A percentile compares a stretch with the other conserved stretches of the same genome.
Evolutionary conservation across 1,140 invertebrate genomes (phyloP).

Genomic region (Zaprionus nigranus): DNA sequence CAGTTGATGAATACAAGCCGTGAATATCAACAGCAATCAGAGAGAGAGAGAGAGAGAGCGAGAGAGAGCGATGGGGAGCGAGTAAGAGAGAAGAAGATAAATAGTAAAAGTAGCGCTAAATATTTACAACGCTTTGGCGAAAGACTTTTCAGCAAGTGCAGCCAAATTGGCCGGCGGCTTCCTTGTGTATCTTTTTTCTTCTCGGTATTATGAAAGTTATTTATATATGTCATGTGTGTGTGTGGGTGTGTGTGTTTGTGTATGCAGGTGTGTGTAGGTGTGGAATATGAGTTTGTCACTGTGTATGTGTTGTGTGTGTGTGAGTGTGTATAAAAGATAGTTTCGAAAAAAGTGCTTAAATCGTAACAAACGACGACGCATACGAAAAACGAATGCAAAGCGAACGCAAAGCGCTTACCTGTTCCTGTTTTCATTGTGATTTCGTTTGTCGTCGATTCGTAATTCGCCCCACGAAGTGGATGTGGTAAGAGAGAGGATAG

Average conservation of each 20-base stretch:
- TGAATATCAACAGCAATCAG: conserved; percentile 52
- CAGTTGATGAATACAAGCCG: conserved; percentile 32
- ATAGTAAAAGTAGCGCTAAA: conserved; percentile 56
- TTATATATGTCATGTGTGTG: conserved; percentile 36
- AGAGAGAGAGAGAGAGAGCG: conserved; percentile 31
- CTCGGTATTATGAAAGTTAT: conserved; percentile 55
- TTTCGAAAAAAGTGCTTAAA: conserved; percentile 80
- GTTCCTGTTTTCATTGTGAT: conserved; percentile 66
- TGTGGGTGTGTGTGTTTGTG: conserved; percentile 27
- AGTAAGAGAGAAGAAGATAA: conserved; percentile 25
- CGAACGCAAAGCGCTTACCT: conserved; percentile 69
- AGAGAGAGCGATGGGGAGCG: not conserved
- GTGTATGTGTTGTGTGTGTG: conserved; percentile 28
- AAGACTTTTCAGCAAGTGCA: conserved; percentile 49
- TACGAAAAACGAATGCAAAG: conserved; percentile 63
- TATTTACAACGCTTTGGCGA: conserved; percentile 65
- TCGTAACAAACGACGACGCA: conserved; percentile 70
- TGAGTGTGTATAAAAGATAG: conserved; percentile 69
- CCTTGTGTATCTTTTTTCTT: conserved; percentile 55
- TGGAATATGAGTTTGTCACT: not conserved
- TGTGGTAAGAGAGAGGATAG: not conserved
- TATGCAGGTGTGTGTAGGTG: conserved; percentile 32
- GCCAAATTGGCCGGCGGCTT: conserved; percentile 60
- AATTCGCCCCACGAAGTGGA: conserved; percentile 8
- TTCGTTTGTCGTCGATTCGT: conserved; percentile 42